Base-by-base conservation (phyloP, 2,113 vertebrate genomes). In the Geococcyx californianus region DNA sequence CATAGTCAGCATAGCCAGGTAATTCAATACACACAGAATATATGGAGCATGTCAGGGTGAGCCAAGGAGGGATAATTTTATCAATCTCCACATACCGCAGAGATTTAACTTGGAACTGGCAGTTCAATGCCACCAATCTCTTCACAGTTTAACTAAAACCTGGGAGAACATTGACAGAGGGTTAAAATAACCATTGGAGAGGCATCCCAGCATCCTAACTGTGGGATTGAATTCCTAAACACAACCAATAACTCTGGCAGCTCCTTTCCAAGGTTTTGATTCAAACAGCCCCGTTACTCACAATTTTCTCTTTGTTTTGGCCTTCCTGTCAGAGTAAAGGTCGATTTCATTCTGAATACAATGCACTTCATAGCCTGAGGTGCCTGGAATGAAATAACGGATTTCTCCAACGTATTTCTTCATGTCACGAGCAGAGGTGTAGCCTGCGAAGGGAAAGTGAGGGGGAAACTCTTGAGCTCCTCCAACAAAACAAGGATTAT, bases 381-480 rank as follows among this genome's bases (percentile, higher is more conserved):
- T 96, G 82, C 98, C 98, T 0, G 98, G 98, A 70, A 78, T 95
- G 67, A 98, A 98, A 77, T 98, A 98, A 0, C 63, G 86, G 49
- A 98, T 90, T 63, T 98, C 98, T 24, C 97, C 98, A 2, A 68
- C 28, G 0, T 97, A 98, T 90, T 98, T 98, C 93, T 96, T 97
- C 97, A 98, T 97, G 87, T 97, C 45, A 9, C 86, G 93, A 90
- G 98, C 93, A 5, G 98, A 98, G 89, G 94, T 0, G 19, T 98
- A 98, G 87, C 97, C 98, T 98, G 59, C 0, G 7, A 70, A 69
- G 85, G 52, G 67, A 88, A 85, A 92, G 54, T 5, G 3, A 0
- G 1, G 5, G n/a, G 51, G 13, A 44, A 36, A n/a, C 21, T n/a
- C 45, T 31, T 15, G 21, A 49, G 47, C 6, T 33, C 25, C 38